Percentiles rank a stretch among this genome's conserved stretches.
These are phyloP conservation scores for Halocynthia aurantium DNA, from an alignment of 23 tunicate genomes.

Conservation along the genomic window DNA sequence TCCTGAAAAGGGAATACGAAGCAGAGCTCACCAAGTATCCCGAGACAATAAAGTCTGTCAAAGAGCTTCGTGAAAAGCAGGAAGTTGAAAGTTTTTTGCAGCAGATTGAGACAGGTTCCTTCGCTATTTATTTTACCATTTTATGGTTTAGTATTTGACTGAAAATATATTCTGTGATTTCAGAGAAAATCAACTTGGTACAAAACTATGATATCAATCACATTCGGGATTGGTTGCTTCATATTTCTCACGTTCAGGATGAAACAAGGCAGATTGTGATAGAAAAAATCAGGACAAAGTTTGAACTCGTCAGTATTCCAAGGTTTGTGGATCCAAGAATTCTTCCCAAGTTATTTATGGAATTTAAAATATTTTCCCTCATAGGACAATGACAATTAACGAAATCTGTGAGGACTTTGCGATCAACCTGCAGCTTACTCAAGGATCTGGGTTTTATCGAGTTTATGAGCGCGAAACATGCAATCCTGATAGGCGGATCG, in stretches of 20 bases:
- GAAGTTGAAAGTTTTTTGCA: constrained; percentile 33
- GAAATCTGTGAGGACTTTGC: constrained; percentile 73
- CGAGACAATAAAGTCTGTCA: constrained; percentile 32
- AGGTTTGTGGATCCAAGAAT: constrained; percentile 30
- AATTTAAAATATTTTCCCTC: background rate
- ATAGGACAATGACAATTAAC: constrained; percentile 71
- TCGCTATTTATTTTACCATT: background rate
- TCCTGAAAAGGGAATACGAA: constrained; percentile 56
- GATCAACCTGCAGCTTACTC: constrained; percentile 70
- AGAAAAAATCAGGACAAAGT: constrained; percentile 68
- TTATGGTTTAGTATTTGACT: background rate
- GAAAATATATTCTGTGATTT: no score
- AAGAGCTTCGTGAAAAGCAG: constrained; percentile 43
- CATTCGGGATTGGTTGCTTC: constrained; percentile 56
- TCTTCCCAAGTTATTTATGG: background rate
- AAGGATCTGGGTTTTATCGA: constrained; percentile 80
- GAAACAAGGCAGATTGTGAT: constrained; percentile 62
- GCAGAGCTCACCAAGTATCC: constrained; percentile 51
- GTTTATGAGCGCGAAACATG: constrained; percentile 74
- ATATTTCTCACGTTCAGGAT: constrained; percentile 44
- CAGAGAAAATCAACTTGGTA: constrained; percentile 11
- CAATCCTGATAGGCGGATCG: constrained; percentile 77
- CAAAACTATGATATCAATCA: constrained; percentile 71
- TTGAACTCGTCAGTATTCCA: constrained; percentile 61
- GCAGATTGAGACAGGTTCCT: constrained; percentile 29